These are phyloP conservation scores for Tiliqua scincoides DNA, from an alignment of 2,113 vertebrate genomes.

Conservation along the genomic window DNA sequence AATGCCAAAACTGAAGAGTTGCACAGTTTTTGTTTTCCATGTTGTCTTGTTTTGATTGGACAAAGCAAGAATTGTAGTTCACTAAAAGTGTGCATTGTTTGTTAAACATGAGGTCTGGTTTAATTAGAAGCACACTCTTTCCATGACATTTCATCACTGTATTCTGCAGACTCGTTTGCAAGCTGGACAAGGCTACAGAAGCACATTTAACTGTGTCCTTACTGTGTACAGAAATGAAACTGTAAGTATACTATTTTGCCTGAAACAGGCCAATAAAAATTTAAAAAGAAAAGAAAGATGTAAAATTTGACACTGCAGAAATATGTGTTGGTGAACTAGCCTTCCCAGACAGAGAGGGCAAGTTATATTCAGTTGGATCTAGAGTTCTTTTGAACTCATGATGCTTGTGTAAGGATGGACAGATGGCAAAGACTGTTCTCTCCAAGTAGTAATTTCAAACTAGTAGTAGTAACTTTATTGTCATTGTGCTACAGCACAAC, in stretches of 20 bases:
- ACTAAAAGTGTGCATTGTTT: slow-evolving; percentile 53
- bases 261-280: neutral
- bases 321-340: neutral
- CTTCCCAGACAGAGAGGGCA: neutral
- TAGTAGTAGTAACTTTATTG: too few relatives aligned
- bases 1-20: slow-evolving; percentile 25
- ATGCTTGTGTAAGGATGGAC: neutral
- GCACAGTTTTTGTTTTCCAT: slow-evolving; percentile 32
- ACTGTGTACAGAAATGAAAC: slow-evolving; percentile 90
- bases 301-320: neutral
- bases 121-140: slow-evolving; percentile 26
- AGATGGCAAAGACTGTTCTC: neutral
- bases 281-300: neutral
- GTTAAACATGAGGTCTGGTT: neutral
- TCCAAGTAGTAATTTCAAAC: neutral
- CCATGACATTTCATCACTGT: slow-evolving; percentile 29
- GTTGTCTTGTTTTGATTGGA: slow-evolving; percentile 35
- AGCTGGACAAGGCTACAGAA: slow-evolving; percentile 87
- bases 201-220: slow-evolving; percentile 84
- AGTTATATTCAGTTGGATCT: neutral
- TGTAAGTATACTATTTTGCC: slow-evolving; percentile 75
- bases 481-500: too few relatives aligned
- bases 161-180: slow-evolving; percentile 89
- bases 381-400: neutral
- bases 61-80: slow-evolving; percentile 36